Conservation (phyloP, 2,113 vertebrate genomes). For the Apodemus speciosus region DNA sequence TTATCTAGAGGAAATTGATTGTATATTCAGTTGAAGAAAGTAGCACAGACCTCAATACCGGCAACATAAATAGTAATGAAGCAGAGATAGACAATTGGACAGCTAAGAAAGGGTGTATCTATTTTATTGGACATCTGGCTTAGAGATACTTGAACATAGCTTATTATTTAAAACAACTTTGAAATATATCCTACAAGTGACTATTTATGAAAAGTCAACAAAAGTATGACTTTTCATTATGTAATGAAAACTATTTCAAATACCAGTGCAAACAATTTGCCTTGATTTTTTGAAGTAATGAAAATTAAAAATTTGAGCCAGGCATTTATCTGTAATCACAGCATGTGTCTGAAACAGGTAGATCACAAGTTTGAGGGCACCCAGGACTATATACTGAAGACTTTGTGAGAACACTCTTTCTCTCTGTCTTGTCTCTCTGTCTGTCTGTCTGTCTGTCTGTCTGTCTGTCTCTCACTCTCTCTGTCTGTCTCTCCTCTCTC, state of each 20-base stretch:
- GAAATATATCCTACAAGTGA: not conserved
- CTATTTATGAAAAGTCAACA: constrained; percentile 11
- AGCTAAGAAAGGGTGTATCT: not conserved
- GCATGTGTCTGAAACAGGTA: not conserved
- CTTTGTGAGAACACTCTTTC: no score
- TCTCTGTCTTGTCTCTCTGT: not conserved
- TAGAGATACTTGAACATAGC: not conserved
- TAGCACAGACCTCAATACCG: not conserved
- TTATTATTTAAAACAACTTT: constrained; percentile 25
- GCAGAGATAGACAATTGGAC: not conserved
- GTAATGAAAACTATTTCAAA: constrained; percentile 1
- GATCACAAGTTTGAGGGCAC: not conserved
- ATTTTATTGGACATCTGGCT: not conserved
- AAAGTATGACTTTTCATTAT: not conserved
- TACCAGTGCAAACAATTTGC: not conserved
- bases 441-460: not conserved
- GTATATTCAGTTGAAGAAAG: not conserved
- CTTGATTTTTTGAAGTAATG: not conserved
- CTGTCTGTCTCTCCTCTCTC: not conserved
- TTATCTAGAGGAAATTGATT: not conserved
- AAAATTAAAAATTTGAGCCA: not conserved
- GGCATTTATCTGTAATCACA: not conserved
- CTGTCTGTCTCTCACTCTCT: no score
- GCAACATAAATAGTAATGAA: not conserved
- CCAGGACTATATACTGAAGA: not conserved